phyloP scores from a whole-genome alignment of 2,888 invertebrate genomes.

The Drosophila paramelanica region DNA sequence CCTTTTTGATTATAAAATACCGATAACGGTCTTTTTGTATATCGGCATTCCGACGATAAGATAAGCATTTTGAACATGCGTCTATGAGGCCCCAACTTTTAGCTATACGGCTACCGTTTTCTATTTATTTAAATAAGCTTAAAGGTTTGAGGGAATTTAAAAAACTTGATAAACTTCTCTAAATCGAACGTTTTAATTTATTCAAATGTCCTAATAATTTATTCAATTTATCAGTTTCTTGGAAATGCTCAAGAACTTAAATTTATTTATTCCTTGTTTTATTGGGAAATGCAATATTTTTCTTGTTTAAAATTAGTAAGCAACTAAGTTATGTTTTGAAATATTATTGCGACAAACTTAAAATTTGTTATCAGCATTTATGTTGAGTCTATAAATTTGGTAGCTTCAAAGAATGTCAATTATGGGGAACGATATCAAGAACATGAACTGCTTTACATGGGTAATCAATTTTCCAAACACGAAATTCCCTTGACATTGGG shows the following conservation, averaged over 20 bases:
- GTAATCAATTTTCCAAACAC: slow-evolving; percentile 16
- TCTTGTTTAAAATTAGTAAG: too few relatives aligned
- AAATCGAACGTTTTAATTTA: too few relatives aligned
- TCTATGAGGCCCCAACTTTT: slow-evolving; percentile 30
- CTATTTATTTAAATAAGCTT: slow-evolving; percentile 51
- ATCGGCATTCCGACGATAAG: slow-evolving; percentile 69
- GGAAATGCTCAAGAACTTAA: background rate
- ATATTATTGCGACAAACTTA: too few relatives aligned
- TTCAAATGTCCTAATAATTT: background rate
- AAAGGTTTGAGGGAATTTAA: background rate
- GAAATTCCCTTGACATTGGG: slow-evolving; percentile 25
- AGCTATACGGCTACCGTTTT: slow-evolving; percentile 54
- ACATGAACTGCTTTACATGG: slow-evolving; percentile 30
- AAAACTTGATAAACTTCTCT: background rate
- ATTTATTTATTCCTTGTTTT: too few relatives aligned
- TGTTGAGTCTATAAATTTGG: slow-evolving; percentile 33
- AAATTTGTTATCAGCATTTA: slow-evolving; percentile 27
- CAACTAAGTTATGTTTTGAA: too few relatives aligned
- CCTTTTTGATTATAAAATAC: slow-evolving; percentile 37
- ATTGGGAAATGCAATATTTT: too few relatives aligned
- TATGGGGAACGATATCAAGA: slow-evolving; percentile 9
- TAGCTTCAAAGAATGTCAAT: slow-evolving; percentile 19
- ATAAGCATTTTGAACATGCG: slow-evolving; percentile 38
- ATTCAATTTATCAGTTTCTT: background rate
- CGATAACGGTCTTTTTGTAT: slow-evolving; percentile 59